Conservation (phyloP, 1,140 invertebrate species). For the Eufriesea mexicana region DNA sequence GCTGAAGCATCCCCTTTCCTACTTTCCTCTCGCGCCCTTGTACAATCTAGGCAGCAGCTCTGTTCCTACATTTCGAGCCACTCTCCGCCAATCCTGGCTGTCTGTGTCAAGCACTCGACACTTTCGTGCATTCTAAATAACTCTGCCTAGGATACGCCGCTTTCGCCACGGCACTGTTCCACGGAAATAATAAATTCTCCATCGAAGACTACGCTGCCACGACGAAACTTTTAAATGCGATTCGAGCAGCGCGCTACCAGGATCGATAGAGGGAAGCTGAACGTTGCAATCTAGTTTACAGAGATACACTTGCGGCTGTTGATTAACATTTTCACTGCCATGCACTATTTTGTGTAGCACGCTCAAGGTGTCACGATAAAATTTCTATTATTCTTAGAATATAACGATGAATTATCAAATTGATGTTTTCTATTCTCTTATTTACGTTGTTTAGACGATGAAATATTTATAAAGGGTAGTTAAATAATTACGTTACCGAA, state of each 20-base stretch:
- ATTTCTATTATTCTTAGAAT: too few relatives aligned
- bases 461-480: too few relatives aligned
- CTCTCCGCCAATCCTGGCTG: constrained; percentile 48
- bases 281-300: not conserved
- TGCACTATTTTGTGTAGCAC: too few relatives aligned
- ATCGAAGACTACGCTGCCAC: not conserved
- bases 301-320: too few relatives aligned
- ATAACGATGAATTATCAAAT: too few relatives aligned
- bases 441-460: too few relatives aligned
- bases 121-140: constrained; percentile 66
- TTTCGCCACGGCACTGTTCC: not conserved
- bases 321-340: too few relatives aligned
- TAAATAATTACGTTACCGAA: too few relatives aligned
- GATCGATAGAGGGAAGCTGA: not conserved
- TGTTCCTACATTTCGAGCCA: constrained; percentile 7
- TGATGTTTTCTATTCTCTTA: too few relatives aligned
- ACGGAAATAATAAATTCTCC: constrained; percentile 16
- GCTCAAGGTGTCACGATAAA: too few relatives aligned
- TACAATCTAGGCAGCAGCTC: constrained; percentile 28
- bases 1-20: constrained; percentile 46
- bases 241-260: not conserved
- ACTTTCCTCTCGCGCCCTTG: constrained; percentile 33
- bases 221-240: not conserved
- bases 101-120: constrained; percentile 61
- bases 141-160: not conserved